These are phyloP conservation scores for Eira barbara DNA, from an alignment of 2,113 vertebrate genomes.

Conservation along the genomic window DNA sequence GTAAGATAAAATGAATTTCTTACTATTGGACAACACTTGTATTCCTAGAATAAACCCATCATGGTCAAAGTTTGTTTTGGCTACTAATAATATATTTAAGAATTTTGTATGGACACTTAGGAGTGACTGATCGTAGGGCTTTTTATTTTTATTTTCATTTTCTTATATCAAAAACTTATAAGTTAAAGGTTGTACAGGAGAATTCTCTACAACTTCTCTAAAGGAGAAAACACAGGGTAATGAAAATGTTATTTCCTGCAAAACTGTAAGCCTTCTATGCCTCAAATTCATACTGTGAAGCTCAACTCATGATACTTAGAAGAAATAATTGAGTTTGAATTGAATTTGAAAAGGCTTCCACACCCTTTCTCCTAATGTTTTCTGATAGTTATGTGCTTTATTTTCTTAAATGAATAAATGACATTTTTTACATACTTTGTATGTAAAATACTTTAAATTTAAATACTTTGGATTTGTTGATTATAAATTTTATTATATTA, in stretches of 20 bases:
- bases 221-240: neutral
- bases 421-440: neutral
- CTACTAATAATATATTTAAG: neutral
- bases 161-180: neutral
- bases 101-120: neutral
- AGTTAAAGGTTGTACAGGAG: neutral
- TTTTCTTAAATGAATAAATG: neutral
- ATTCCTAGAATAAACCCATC: neutral
- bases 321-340: neutral
- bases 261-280: neutral
- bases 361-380: neutral
- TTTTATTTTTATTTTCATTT: neutral
- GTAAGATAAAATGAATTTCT: neutral
- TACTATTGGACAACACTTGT: neutral
- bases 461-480: neutral
- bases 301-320: neutral
- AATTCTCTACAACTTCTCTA: neutral
- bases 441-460: too few species aligned
- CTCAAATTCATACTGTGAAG: neutral
- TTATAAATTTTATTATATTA: neutral
- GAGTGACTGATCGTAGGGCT: neutral
- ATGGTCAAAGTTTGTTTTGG: neutral
- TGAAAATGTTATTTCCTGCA: neutral
- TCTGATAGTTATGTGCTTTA: neutral
- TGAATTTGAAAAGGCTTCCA: neutral